phyloP scores from a whole-genome alignment of 2,888 invertebrate genomes.

The Pterostichus madidus region DNA sequence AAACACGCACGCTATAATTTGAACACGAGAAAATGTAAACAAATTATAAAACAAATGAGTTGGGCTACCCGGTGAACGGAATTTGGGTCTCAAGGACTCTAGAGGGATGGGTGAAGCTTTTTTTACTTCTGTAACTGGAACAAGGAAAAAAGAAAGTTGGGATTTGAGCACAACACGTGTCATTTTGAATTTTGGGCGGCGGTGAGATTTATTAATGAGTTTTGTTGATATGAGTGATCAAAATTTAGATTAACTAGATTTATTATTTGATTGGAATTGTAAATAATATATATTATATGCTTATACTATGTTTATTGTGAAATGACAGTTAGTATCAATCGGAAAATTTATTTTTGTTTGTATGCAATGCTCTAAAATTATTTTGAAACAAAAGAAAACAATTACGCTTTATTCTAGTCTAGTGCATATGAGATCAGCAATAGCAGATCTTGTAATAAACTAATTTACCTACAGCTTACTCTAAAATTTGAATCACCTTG shows the following conservation, averaged over 20 bases:
- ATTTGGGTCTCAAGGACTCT: conserved; percentile 14
- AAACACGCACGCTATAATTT: not conserved
- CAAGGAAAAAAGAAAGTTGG: conserved; percentile 29
- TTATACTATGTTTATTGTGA: too few species aligned
- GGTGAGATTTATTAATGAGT: conserved; percentile 10
- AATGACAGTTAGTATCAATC: too few species aligned
- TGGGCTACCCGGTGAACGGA: not conserved
- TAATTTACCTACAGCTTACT: too few species aligned
- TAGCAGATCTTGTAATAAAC: too few species aligned
- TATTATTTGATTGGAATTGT: not conserved
- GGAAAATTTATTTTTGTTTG: too few species aligned
- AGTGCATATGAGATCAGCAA: too few species aligned
- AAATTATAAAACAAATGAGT: conserved; percentile 27
- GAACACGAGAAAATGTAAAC: conserved; percentile 2
- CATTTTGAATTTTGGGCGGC: not conserved
- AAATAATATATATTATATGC: too few species aligned
- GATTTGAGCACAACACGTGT: not conserved
- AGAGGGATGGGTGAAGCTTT: conserved; percentile 24
- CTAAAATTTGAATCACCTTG: too few species aligned
- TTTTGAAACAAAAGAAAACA: too few species aligned
- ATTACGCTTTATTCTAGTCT: too few species aligned
- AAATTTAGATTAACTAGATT: conserved; percentile 12
- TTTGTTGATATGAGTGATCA: not conserved
- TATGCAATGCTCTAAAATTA: too few species aligned
- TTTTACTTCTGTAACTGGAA: not conserved